These are phyloP conservation scores for Rhamphomyia laevipes DNA, from an alignment of 2,888 invertebrate species.

Conservation along the genomic window DNA sequence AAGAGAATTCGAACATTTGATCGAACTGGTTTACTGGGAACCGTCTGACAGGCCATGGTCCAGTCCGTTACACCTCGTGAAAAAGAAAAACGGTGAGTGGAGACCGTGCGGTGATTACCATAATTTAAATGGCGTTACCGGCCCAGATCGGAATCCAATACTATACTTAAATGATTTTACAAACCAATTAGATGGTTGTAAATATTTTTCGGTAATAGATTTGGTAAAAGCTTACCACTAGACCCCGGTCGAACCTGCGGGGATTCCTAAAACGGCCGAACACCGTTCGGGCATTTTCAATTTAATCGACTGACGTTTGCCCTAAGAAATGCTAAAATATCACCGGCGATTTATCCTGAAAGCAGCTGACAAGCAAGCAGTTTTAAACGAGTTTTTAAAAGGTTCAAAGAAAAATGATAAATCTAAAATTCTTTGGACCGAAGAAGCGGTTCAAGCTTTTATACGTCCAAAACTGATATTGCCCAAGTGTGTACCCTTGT, in stretches of 20 bases:
- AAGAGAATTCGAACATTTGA: neutral
- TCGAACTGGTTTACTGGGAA: neutral
- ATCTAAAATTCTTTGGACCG: conserved; percentile 1
- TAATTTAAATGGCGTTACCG: conserved; percentile 14
- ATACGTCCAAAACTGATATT: conserved; percentile 6
- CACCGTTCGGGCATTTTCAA: too few species aligned
- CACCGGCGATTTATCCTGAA: neutral
- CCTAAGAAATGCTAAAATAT: too few species aligned
- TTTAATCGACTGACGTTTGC: too few species aligned
- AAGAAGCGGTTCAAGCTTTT: conserved; percentile 2
- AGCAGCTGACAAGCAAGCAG: conserved; percentile 2
- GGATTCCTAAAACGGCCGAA: too few species aligned
- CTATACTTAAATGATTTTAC: conserved; percentile 24
- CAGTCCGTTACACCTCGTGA: neutral
- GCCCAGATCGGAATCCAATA: conserved; percentile 26
- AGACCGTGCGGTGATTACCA: neutral
- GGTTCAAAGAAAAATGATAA: conserved; percentile 7
- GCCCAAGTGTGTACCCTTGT: conserved; percentile 5
- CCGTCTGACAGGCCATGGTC: neutral
- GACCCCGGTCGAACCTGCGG: too few species aligned
- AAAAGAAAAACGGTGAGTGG: neutral
- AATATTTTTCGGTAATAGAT: too few species aligned
- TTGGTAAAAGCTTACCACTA: too few species aligned
- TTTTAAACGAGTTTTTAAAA: neutral
- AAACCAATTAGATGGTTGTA: too few species aligned